Base-by-base conservation (phyloP, 1,140 invertebrate species). In the Psilanteris sp. region DNA sequence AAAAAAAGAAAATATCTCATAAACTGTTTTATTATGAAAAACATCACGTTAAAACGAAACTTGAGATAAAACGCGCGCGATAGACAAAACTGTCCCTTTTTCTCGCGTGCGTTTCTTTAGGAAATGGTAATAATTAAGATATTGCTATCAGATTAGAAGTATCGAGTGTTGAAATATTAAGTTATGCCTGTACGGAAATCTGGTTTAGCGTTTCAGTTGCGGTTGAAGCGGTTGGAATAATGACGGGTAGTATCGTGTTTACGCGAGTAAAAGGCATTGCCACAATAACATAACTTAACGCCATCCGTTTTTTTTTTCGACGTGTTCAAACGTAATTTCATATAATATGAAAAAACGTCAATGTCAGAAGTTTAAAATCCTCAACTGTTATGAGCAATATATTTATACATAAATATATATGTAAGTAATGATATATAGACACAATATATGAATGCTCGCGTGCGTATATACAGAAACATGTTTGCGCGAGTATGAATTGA, bases 281-380 rank as follows among this genome's bases (percentile, higher is more conserved):
- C 18, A 64, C 36, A 50, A 52, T 54, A 50, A 67, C 46, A 67
- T 67, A 54, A 29, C 62, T 64, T 64, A 52, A 64, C 46, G 46
- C 46, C 36, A 64, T 41, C 44, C 32, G 22, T 20, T 26, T 64
- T 31, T 27, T 64, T 31, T 27, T n/a, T 6, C 16, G 4, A 31
- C 29, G 9, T 10, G 7, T 22, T 15, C 52, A 20, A 29, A 37
- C 14, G 37, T 44, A 22, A 57, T 57, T 61, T 46, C 55, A 37
- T 18, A 41, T 37, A 37, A 44, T 15, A 26, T 16, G 27, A 34
- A 14, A 10, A 34, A 24, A 54, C 26, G 37, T 26, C 8, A 20
- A 24, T 14, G 37, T 26, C 37, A 41, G 26, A 41, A 24, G 37
- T 41, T 41, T n/a, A n/a, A n/a, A n/a, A n/a, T n/a, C n/a, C n/a